Evolutionary conservation across 1,140 invertebrate genomes (phyloP), one percentile per base, ranked within the genome.

Genomic region (Melanaphis sacchari): DNA sequence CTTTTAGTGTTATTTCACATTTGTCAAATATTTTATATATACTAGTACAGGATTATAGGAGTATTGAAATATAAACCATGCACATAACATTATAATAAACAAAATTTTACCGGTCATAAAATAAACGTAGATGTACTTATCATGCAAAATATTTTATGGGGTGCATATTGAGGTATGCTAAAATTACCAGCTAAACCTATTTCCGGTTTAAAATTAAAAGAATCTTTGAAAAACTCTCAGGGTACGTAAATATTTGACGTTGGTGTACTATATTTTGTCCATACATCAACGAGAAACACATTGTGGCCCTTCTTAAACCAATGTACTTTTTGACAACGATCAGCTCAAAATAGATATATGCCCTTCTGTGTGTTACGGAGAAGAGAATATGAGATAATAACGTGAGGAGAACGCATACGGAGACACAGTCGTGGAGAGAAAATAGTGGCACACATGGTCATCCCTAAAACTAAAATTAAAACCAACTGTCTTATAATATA

Each of bases 221-320:
- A n/a, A 15, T 76, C n/a, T 21, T 76, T 66, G 11, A 15, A 66
- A 59, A 66, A 66, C n/a, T 76, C 59, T 18, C 31, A n/a, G 31
- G 59, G 59, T n/a, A 31, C 59, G n/a, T 76, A 76, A 26, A 59
- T 76, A n/a, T 76, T 76, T 76, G 59, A n/a, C 4, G 59, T 26
- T 84, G 24, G 82, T 84, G 5, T 11, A 84, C n/a, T 46, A 21
- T 87, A 87, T 87, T 31, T 87, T n/a, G 85, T 46, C 85, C 85
- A 87, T 41, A 87, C 85, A 87, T 87, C 85, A 87, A 87, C 85
- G 85, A 87, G 85, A 87, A 87, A 87, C 85, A 87, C 43, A 87
- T 87, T 87, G 85, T 15, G 85, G 31, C 43, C 31, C 85, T 87
- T 87, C 43, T 22, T 26, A 31, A n/a, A 6, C 31, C 40, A 41